A percentile compares a stretch with the other conserved stretches of the same genome.
Conservation (phyloP, 2,113 vertebrate genomes). For the Leptodactylus fuscus region DNA sequence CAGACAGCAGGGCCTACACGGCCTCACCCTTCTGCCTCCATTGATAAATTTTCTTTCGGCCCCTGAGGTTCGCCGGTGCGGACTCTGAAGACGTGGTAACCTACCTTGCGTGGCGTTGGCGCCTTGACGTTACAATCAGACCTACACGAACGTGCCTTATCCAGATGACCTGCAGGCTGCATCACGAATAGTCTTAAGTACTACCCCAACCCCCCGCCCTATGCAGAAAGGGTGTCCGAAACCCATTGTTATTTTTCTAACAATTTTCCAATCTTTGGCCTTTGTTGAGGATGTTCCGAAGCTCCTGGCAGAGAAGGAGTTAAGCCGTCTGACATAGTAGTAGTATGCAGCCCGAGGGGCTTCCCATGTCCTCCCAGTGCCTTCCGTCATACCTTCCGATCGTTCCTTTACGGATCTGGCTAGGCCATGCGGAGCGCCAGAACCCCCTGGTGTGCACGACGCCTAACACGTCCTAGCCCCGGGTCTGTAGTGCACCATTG, state of each 20-base stretch:
- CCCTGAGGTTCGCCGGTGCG: not conserved
- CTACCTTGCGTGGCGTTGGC: conserved; percentile 8
- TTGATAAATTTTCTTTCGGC: not conserved
- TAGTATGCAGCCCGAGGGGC: not conserved
- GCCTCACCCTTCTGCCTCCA: conserved; percentile 1
- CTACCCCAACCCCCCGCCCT: not conserved
- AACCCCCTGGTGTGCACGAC: too few relatives aligned
- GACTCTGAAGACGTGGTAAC: not conserved
- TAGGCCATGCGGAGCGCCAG: too few relatives aligned
- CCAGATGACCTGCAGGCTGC: conserved; percentile 13
- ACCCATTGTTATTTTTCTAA: not conserved
- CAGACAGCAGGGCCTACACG: too few relatives aligned
- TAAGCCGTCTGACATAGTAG: not conserved
- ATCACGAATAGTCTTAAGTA: conserved; percentile 50
- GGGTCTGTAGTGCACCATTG: too few relatives aligned
- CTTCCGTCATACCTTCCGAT: too few relatives aligned
- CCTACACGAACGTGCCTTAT: conserved; percentile 56
- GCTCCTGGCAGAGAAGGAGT: conserved; percentile 12
- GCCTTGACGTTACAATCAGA: conserved; percentile 41
- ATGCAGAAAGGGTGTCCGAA: not conserved
- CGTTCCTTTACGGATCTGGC: too few relatives aligned
- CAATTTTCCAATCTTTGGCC: not conserved
- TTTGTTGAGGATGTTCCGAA: not conserved
- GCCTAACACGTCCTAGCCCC: too few relatives aligned
- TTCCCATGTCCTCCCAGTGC: too few relatives aligned